These are phyloP conservation scores for Cricetomys ansorgei DNA, from an alignment of 2,113 vertebrate species.

Conservation along the genomic window DNA sequence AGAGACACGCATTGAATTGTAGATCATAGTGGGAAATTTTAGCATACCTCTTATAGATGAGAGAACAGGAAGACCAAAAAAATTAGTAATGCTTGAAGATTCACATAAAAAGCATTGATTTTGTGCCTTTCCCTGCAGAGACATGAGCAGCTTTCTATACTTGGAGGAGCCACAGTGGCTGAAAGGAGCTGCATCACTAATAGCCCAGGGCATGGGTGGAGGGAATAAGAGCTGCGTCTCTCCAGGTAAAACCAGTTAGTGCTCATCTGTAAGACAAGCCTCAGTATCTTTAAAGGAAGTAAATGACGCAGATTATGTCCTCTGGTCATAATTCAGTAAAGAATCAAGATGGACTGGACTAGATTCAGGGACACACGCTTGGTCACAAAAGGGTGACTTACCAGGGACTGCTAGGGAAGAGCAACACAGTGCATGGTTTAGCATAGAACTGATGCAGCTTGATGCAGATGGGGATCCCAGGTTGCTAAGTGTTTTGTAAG, in stretches of 20 bases:
- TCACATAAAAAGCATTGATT: neutral
- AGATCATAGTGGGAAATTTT: neutral
- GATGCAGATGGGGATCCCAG: neutral
- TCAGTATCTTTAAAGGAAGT: neutral
- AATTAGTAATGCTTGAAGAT: neutral
- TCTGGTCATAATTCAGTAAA: neutral
- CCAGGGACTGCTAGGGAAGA: neutral
- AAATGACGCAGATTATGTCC: neutral
- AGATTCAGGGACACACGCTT: neutral
- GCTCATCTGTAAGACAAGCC: neutral
- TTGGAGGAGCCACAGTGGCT: neutral
- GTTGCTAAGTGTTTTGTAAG: neutral
- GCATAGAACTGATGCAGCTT: neutral
- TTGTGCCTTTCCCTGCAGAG: neutral
- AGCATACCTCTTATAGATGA: neutral
- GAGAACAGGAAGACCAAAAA: neutral
- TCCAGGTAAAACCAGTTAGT: neutral
- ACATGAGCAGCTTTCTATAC: no score
- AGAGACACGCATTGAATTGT: neutral
- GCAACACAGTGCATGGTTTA: neutral
- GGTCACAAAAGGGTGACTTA: neutral
- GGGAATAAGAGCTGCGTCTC: no score
- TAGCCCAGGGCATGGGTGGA: no score
- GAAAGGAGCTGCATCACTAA: no score
- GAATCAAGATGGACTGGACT: neutral